phyloP scores from a whole-genome alignment of 2,113 vertebrate genomes.

The Leucoraja erinaceus region DNA sequence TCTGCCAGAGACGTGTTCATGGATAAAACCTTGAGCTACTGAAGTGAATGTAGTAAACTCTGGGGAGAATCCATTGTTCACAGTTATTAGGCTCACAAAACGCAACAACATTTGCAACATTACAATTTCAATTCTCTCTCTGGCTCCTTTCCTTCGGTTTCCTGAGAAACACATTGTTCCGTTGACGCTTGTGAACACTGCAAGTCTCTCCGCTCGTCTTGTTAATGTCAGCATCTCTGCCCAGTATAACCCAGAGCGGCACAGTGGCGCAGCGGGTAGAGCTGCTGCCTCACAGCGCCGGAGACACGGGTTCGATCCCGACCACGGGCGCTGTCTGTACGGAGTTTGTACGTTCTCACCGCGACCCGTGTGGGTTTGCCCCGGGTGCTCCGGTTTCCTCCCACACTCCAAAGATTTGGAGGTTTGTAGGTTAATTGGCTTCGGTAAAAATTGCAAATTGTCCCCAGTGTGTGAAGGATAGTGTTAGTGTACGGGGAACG shows the following conservation, averaged over 20 bases:
- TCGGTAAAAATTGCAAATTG: no score
- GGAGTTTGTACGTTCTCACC: no score
- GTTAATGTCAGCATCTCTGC: not conserved
- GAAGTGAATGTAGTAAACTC: not conserved
- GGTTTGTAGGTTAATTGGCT: no score
- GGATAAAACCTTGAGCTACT: not conserved
- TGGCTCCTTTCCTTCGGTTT: not conserved
- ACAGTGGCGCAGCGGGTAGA: no score
- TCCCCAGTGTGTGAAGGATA: no score
- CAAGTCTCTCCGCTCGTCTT: not conserved
- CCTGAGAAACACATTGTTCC: not conserved
- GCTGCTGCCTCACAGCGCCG: no score
- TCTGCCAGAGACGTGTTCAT: not conserved
- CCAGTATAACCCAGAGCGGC: not conserved
- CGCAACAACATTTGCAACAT: not conserved
- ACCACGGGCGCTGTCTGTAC: no score
- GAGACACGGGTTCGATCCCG: no score
- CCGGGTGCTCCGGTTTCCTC: no score
- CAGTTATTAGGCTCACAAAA: not conserved
- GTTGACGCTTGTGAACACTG: not conserved
- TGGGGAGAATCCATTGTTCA: not conserved
- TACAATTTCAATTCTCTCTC: not conserved
- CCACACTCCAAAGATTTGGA: no score
- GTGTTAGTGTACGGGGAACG: no score
- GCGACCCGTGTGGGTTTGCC: no score